Base-by-base conservation (phyloP, 64 coral and sea anemone species). In the Actinia tenebrosa region DNA sequence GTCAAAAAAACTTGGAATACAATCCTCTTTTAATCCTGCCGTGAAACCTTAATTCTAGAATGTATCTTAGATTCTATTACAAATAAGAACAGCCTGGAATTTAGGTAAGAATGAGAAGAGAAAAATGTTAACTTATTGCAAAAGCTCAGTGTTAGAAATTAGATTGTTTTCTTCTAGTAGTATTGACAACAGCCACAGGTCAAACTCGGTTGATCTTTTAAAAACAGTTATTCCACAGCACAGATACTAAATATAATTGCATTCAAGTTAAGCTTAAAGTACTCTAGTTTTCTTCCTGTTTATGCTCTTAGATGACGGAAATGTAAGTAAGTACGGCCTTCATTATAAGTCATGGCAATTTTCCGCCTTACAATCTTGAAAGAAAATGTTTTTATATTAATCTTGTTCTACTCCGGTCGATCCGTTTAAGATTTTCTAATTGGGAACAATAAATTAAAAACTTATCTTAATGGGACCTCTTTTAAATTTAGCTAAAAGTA, bases 301-400 rank as follows among this genome's bases (percentile, higher is more conserved):
- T 27, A 3, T 3, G 17, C 22, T 66, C 22, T 23, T 9, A 66
- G 63, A 22, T 66, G 63, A 5, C 63, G 17, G 63, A 23, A 19
- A 22, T 19, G 11, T 23, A 20, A 22, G 11, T 23, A 66, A 66
- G 22, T 15, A 75, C 69, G 25, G 10, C 69, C 23, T 15, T 14
- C 56, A 58, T 30, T 75, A 37, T 37, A 75, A 42, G 2, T 75
- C 25, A 30, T 75, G 69, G 20, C 11, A 27, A 75, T 75, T 75
- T 75, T 75, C 23, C 69, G 69, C 69, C 25, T 42, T 66, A n/a
- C 18, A 66, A 66, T n/a, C 69, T 75, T 75, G 69, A 75, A n/a
- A 27, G n/a, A 75, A 27, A 30, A 75, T 75, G 69, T 30, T 75
- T 27, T 27, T 13, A n/a, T 13, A 66, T 66, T 23, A 66, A 25